Base-by-base conservation (phyloP, 2,797 vertebrate genomes). In the Melanogrammus aeglefinus region DNA sequence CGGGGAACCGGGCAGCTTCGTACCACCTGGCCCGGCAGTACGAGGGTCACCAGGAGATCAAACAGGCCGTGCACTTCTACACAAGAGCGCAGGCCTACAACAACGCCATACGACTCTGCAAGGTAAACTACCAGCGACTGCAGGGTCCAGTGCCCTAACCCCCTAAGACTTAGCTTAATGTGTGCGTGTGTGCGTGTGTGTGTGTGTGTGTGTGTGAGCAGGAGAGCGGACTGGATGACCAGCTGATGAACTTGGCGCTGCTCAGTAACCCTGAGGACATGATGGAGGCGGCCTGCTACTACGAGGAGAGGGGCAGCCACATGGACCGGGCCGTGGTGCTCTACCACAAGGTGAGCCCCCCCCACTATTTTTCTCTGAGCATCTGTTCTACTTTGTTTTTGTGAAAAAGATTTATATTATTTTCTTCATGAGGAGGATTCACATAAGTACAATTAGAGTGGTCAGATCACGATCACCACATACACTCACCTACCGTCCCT, bases 181-280 rank as follows among this genome's bases (percentile, higher is more conserved):
- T 69, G 63, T 69, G 63, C 27, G 63, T 66, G 63, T 69, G 63
- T 27, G 24, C n/a, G n/a, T n/a, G 24, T 66, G 63, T n/a, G 51
- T n/a, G 51, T n/a, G 51, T n/a, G 51, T 63, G 21, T 63, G 63
- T 27, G 63, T 27, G 63, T 12, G 69, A 13, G 69, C 77, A 98
- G 97, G 97, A 96, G 73, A 96, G 96, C 1, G 89, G 94, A 80
- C 86, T 99, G 81, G 96, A 99, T 2, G 97, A 99, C 90, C 98
- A 97, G 87, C 94, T 99, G 87, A 97, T 99, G 96, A 98, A 98
- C 86, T 82, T 99, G 93, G 97, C 98, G 51, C 91, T 99, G 80
- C 93, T 99, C 87, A 99, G 98, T 89, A 97, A 96, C 76, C 96
- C 98, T 0, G 97, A 99, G 89, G 98, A 99, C 90, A 99, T 99